These are phyloP conservation scores for Passerculus sandwichensis DNA, from an alignment of 2,797 vertebrate species.

Conservation along the genomic window DNA sequence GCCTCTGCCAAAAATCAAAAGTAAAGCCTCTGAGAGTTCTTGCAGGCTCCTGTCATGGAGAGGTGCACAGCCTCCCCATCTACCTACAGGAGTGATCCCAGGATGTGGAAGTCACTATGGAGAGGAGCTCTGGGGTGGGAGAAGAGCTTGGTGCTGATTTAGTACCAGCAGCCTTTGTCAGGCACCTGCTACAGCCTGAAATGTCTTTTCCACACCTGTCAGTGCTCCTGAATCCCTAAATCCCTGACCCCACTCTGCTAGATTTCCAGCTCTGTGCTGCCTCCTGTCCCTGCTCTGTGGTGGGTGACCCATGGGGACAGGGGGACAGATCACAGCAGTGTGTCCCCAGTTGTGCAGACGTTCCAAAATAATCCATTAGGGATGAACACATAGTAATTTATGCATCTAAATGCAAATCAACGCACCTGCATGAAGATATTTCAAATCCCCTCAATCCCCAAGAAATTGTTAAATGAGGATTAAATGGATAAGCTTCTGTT, in stretches of 20 bases:
- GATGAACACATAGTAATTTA: background rate
- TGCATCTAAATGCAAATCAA: background rate
- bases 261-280: background rate
- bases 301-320: accelerated
- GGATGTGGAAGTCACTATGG: background rate
- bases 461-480: background rate
- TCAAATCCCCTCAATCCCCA: background rate
- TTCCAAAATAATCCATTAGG: background rate
- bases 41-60: background rate
- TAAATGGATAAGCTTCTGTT: background rate
- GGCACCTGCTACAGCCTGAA: background rate
- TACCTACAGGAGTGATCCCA: background rate
- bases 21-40: background rate
- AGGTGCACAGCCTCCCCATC: background rate
- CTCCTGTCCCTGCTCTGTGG: background rate
- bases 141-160: background rate
- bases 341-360: background rate
- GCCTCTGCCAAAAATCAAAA: background rate
- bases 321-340: background rate
- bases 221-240: background rate
- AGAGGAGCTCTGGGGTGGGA: background rate
- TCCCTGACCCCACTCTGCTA: background rate
- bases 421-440: background rate
- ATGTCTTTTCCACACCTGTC: background rate
- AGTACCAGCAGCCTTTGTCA: background rate